Conservation (phyloP, 2,113 vertebrate genomes). For the Panthera leo region DNA sequence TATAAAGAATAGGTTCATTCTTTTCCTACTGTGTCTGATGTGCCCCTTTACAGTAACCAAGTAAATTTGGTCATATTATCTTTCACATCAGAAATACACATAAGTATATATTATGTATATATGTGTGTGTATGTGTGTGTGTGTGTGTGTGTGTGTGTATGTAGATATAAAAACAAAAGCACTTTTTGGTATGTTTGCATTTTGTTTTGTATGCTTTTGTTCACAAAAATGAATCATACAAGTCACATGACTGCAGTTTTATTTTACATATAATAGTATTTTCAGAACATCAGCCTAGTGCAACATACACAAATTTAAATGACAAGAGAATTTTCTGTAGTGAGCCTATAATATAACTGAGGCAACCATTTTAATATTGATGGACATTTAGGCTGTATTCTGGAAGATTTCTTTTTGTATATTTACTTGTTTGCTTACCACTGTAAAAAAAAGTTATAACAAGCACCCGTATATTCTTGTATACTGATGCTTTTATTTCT, state of each 20-base stretch:
- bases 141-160: neutral
- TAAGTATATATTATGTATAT: neutral
- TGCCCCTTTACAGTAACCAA: neutral
- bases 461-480: neutral
- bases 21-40: neutral
- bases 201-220: neutral
- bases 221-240: neutral
- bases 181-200: neutral
- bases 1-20: neutral
- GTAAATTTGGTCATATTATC: neutral
- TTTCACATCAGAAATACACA: neutral
- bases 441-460: neutral
- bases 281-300: neutral
- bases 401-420: neutral
- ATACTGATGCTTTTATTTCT: neutral
- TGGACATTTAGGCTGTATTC: neutral
- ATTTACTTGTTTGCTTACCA: neutral
- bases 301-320: neutral
- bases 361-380: neutral
- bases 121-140: neutral
- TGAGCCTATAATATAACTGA: neutral
- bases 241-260: neutral
- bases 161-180: neutral
- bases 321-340: neutral
- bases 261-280: neutral